Conservation (phyloP, 2,113 vertebrate genomes). For the Oreochromis tanganicae region DNA sequence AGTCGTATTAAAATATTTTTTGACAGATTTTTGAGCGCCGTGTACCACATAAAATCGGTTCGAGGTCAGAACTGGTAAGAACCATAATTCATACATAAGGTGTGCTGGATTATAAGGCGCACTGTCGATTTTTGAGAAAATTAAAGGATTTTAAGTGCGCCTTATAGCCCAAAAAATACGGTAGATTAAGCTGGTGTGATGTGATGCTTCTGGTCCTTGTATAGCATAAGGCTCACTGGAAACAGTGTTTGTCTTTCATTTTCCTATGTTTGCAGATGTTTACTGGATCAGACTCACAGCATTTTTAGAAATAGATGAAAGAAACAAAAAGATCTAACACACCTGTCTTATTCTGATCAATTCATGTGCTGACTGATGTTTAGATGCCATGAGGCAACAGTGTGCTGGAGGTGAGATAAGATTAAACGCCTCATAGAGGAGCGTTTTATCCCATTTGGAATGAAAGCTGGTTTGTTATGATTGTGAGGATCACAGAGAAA, state of each 20-base stretch:
- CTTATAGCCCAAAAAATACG: not conserved
- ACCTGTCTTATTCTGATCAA: not conserved
- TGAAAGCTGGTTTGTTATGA: not conserved
- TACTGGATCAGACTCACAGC: not conserved
- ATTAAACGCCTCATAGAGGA: not conserved
- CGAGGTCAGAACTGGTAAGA: rapidly evolving
- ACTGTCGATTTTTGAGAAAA: not conserved
- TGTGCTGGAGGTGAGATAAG: not conserved
- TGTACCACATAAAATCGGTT: not conserved
- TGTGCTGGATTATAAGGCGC: not conserved
- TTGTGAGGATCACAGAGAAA: not conserved
- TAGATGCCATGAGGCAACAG: not conserved
- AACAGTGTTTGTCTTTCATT: not conserved
- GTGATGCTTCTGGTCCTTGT: not conserved
- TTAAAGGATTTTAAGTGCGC: rapidly evolving
- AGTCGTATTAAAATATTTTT: not conserved
- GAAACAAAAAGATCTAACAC: not conserved
- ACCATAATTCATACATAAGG: not conserved
- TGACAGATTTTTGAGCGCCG: not conserved
- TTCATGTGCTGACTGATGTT: not conserved
- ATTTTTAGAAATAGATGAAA: not conserved
- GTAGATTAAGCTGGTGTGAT: not conserved
- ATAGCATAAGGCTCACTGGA: not conserved
- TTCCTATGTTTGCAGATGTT: not conserved
- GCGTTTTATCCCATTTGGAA: not conserved